These are phyloP conservation scores for Choloepus hoffmanni DNA, from an alignment of 2,113 vertebrate genomes.

Conservation along the genomic window DNA sequence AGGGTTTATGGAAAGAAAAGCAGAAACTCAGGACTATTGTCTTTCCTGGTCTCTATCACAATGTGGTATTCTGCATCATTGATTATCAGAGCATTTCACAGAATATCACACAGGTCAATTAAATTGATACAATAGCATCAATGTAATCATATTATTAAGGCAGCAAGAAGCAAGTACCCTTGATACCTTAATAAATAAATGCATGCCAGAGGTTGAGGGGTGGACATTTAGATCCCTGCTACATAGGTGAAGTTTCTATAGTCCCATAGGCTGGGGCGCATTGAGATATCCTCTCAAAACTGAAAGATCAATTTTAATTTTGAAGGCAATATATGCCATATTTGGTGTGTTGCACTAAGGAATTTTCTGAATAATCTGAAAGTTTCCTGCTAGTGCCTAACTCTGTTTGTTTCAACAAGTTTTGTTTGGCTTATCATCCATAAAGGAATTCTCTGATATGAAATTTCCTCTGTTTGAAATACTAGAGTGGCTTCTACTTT, in stretches of 20 bases:
- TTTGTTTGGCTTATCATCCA: slow-evolving; percentile 32
- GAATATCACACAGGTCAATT: neutral
- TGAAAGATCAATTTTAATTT: neutral
- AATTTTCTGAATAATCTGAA: slow-evolving; percentile 1
- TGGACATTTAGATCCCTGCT: neutral
- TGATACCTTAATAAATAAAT: neutral
- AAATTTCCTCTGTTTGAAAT: neutral
- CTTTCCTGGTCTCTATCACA: neutral
- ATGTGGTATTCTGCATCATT: neutral
- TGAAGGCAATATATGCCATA: neutral
- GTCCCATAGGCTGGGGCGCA: neutral
- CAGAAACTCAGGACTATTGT: neutral
- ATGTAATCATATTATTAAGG: too few relatives aligned
- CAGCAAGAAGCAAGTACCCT: neutral
- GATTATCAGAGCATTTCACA: neutral
- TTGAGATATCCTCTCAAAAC: neutral
- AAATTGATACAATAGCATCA: neutral
- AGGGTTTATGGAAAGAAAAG: neutral
- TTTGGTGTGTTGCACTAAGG: neutral
- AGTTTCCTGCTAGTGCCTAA: neutral
- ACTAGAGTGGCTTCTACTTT: neutral
- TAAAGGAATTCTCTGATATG: neutral
- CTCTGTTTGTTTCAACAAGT: slow-evolving; percentile 22
- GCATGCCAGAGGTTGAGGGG: neutral
- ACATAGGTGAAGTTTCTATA: neutral